Conservation (phyloP, 23 tunicate species). For the Halocynthia aurantium region DNA sequence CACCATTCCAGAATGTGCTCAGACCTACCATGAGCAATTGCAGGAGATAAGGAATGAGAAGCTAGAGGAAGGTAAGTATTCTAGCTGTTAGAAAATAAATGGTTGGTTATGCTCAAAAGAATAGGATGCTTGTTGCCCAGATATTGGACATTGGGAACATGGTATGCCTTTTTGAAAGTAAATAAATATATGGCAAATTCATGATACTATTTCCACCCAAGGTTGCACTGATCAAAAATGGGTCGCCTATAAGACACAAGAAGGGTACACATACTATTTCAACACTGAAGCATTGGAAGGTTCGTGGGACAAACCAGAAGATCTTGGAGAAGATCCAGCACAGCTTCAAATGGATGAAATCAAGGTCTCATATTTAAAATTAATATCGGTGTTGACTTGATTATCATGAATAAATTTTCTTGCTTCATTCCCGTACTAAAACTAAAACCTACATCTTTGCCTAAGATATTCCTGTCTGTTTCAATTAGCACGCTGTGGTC, state of each 20-base stretch:
- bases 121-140: no score
- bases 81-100: not conserved
- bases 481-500: no score
- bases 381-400: no score
- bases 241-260: constrained; percentile 62
- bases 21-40: constrained; percentile 85
- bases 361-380: constrained; percentile 26
- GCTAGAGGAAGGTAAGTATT: constrained; percentile 59
- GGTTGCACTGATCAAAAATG: constrained; percentile 70
- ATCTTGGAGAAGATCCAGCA: constrained; percentile 39
- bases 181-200: not conserved
- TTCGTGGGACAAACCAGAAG: constrained; percentile 84
- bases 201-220: constrained; percentile 1
- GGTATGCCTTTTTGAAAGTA: no score
- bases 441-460: no score
- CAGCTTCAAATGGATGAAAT: constrained; percentile 81
- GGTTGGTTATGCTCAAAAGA: no score
- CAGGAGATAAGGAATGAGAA: constrained; percentile 52
- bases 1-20: constrained; percentile 71
- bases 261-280: constrained; percentile 78
- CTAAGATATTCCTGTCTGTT: no score
- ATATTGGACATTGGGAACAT: no score
- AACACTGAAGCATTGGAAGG: constrained; percentile 80
- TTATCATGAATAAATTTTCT: no score
- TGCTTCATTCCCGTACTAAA: no score